A percentile compares a stretch with the other conserved stretches of the same genome.
These are phyloP conservation scores for Alces alces DNA, from an alignment of 2,113 vertebrate genomes.

Conservation along the genomic window DNA sequence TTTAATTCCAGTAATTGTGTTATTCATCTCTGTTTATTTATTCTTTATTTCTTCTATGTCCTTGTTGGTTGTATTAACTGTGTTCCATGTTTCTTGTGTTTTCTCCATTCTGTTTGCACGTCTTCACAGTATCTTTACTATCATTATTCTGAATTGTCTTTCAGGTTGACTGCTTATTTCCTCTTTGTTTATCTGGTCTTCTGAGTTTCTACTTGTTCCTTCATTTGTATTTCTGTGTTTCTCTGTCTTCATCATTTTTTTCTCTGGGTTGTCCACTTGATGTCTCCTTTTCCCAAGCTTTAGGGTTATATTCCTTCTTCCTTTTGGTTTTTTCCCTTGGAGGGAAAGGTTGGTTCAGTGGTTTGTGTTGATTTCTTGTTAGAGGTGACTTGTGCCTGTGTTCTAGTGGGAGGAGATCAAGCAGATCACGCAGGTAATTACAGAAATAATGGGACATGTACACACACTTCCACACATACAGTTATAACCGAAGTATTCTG, in stretches of 20 bases:
- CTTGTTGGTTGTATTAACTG: background rate
- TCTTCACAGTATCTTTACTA: background rate
- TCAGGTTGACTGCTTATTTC: background rate
- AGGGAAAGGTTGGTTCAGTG: background rate
- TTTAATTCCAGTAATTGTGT: background rate
- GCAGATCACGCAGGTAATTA: background rate
- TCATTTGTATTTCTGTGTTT: background rate
- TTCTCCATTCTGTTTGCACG: background rate
- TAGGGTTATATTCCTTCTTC: background rate
- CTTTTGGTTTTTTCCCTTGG: background rate
- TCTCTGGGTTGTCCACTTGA: background rate
- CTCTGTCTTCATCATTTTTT: background rate
- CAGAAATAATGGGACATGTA: background rate
- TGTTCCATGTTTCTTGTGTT: background rate
- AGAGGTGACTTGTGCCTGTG: background rate
- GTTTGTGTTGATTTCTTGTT: background rate
- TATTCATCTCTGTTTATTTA: background rate
- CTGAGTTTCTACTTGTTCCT: background rate
- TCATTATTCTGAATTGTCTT: background rate
- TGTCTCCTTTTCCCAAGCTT: background rate
- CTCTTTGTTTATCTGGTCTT: background rate
- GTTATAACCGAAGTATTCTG: background rate
- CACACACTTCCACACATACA: background rate
- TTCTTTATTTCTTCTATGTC: background rate
- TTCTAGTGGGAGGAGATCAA: background rate